Evolutionary conservation across 2,113 vertebrate genomes (phyloP), one percentile per base, ranked within the genome.

Genomic region (Corydoras maculifer): DNA sequence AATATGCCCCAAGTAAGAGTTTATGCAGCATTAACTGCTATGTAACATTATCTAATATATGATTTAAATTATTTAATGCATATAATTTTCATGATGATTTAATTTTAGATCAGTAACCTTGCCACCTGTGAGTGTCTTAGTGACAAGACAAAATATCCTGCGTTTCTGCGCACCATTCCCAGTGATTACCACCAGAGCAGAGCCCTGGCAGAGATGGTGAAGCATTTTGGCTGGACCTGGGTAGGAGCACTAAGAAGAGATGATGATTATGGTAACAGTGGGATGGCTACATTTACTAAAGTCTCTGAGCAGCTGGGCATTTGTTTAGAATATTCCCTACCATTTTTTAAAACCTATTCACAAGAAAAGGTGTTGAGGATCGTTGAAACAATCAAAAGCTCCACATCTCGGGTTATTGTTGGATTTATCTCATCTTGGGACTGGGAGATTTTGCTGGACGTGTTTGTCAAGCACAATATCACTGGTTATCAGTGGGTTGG

Each of bases 401-500:
- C 87, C 2, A 85, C 81, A 1, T 84, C 87, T 5, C 82, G 75
- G 30, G 85, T 89, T 3, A 87, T 90, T 51, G 81, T 90, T 0
- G 69, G 82, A 4, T 89, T 90, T n/a, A 60, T 88, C 8, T 77
- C 82, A 0, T 70, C 73, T 48, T 74, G 81, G 70, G 88, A 90
- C 53, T 25, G 86, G 53, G 78, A 82, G 9, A 62, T 84, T 25
- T 14, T 90, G 0, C 50, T 88, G 64, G 61, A 65, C 2, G 75
- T 83, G 31, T 49, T 90, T 62, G 79, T 80, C 4, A 29, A 14
- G 4, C 76, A 86, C 30, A 88, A 90, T 71, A 18, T 90, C 49
- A 84, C 78, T 9, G 86, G 86, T 0, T 86, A 80, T 6, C 88
- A 89, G 78, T 90, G 89, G 89, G 82, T 90, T 0, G 89, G 87